These are phyloP conservation scores for Myripristis jacobus DNA, from an alignment of 2,797 vertebrate species.

Conservation along the genomic window DNA sequence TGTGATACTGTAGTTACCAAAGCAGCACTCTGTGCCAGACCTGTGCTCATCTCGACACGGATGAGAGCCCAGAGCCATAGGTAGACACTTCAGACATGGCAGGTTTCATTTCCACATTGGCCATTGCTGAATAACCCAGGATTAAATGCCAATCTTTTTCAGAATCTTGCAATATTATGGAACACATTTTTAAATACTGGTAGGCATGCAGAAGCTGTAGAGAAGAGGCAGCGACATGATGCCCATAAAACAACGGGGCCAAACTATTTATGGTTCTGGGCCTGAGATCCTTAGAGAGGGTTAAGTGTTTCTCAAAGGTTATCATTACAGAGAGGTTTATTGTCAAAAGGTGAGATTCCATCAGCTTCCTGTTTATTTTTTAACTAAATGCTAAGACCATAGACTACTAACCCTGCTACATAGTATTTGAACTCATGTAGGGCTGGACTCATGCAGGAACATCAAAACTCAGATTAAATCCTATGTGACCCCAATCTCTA, in stretches of 20 bases:
- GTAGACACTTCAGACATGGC: conserved; percentile 22
- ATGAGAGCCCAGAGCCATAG: conserved; percentile 26
- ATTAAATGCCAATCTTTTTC: conserved; percentile 20
- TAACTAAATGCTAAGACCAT: conserved; percentile 47
- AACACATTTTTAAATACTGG: conserved; percentile 15
- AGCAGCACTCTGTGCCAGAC: conserved; percentile 64
- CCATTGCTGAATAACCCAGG: conserved; percentile 19
- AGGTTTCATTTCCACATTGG: conserved; percentile 46
- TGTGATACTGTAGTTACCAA: conserved; percentile 72
- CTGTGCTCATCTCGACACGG: conserved; percentile 44
- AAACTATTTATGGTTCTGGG: conserved; percentile 1
- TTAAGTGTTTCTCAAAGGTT: conserved; percentile 34
- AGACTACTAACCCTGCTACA: conserved; percentile 52
- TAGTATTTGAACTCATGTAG: conserved; percentile 44
- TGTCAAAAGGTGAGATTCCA: conserved; percentile 45
- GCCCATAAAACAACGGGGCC: conserved; percentile 6
- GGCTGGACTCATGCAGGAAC: conserved; percentile 56
- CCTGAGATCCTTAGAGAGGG: not conserved
- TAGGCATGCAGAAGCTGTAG: not conserved
- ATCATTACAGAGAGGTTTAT: conserved; percentile 39
- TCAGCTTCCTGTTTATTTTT: conserved; percentile 38
- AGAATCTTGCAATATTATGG: conserved; percentile 29
- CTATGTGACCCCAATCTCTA: conserved; percentile 13
- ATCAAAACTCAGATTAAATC: conserved; percentile 49
- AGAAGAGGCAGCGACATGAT: conserved; percentile 6